These are phyloP conservation scores for Falco punctatus DNA, from an alignment of 2,113 vertebrate genomes.

Conservation along the genomic window DNA sequence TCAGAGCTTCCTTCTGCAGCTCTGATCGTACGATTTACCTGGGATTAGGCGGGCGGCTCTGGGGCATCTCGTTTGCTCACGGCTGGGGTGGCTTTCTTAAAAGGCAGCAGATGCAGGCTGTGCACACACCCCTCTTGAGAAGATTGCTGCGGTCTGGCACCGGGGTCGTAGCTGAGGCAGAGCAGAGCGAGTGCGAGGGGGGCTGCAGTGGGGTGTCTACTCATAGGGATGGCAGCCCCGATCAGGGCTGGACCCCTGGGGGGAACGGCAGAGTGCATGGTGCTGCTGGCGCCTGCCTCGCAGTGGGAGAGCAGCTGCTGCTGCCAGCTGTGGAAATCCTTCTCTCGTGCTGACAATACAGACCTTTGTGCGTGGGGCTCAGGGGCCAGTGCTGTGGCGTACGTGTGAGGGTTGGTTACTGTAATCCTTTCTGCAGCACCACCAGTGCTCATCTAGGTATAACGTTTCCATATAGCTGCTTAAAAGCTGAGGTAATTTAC, in stretches of 20 bases:
- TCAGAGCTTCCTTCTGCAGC: neutral
- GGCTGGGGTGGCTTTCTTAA: rapidly evolving
- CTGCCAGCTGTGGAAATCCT: neutral
- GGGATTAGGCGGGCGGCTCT: neutral
- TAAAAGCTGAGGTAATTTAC: neutral
- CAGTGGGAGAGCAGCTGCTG: neutral
- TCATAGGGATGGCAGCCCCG: rapidly evolving
- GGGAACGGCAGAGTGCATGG: rapidly evolving
- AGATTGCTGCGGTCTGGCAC: neutral
- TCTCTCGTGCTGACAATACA: neutral
- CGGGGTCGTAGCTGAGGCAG: rapidly evolving
- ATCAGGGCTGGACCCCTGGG: rapidly evolving
- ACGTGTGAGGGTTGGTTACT: rapidly evolving
- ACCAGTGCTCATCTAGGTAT: rapidly evolving
- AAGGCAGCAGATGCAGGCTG: neutral
- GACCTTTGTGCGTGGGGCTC: neutral
- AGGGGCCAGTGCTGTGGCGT: rapidly evolving
- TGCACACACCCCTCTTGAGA: rapidly evolving
- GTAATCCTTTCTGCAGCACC: neutral
- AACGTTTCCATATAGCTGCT: neutral
- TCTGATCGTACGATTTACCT: neutral
- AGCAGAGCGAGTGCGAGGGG: rapidly evolving
- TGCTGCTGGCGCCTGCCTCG: neutral
- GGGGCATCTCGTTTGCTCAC: rapidly evolving
- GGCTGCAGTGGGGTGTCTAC: rapidly evolving